Base-by-base conservation (phyloP, 2,797 vertebrate species). In the Echiichthys vipera region DNA sequence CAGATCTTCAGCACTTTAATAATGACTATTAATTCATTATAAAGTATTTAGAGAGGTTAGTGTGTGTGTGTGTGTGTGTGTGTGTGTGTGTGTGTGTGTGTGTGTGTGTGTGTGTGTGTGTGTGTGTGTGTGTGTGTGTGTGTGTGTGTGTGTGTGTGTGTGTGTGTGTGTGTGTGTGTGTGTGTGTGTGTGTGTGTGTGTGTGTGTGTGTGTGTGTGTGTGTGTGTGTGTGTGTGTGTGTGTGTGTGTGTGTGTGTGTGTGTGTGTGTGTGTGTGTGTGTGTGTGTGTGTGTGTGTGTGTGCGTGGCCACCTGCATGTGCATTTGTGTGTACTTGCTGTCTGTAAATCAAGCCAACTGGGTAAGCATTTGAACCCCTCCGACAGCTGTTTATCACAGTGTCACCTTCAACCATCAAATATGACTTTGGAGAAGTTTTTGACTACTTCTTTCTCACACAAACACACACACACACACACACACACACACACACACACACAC, bases 361-460 rank as follows among this genome's bases (percentile, higher is more conserved):
- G 11, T 40, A 50, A 46, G 39, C 32, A 18, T 20, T 71, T 80
- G 15, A 70, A n/a, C 17, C 4, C 29, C 34, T 22, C 27, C 59
- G 46, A 29, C 34, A 42, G 45, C 34, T 32, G 13, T 59, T 59
- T 12, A 37, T 57, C 39, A 40, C 7, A 47, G 34, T 50, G 46
- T 43, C 51, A 36, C 50, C 46, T 50, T 63, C 22, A 46, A 27
- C 49, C 46, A 42, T 30, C 46, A 58, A 49, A 51, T 49, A 13
- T 57, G 53, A 39, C 42, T 40, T 59, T 18, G 36, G 13, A 53
- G 20, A 25, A 29, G 49, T 58, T 50, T 6, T n/a, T 40, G 57
- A 50, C 49, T 65, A 42, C 30, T 12, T 61, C 37, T 47, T 34
- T 24, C n/a, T n/a, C n/a, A n/a, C n/a, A n/a, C 20, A 49, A 20